phyloP scores from a whole-genome alignment of 1,140 invertebrate genomes.

The Brachionus rotundiformis region DNA sequence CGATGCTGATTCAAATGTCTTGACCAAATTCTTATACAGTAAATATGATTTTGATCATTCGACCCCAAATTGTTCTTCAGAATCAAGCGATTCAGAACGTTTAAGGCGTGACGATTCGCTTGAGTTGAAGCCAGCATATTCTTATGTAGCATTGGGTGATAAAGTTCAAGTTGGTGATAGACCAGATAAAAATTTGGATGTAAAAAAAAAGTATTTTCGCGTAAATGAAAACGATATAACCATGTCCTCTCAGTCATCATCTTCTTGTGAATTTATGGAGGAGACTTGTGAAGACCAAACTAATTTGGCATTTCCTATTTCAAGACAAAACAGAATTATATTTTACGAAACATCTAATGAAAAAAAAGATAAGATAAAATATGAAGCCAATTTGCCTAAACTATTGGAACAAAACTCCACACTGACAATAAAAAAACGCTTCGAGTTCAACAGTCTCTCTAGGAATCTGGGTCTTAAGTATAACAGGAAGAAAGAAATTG shows the following conservation, averaged over 20 bases:
- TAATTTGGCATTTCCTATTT: background rate
- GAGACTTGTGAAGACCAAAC: background rate
- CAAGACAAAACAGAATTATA: slow-evolving; percentile 34
- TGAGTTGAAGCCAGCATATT: background rate
- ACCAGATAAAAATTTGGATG: slow-evolving; percentile 17
- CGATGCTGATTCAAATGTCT: background rate
- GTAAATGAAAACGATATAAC: slow-evolving; percentile 11
- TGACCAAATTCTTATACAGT: slow-evolving; percentile 17
- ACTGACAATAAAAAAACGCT: background rate
- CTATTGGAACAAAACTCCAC: background rate
- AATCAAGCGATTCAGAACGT: background rate
- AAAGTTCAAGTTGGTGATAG: slow-evolving; percentile 29
- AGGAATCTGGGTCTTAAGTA: background rate
- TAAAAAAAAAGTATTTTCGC: slow-evolving; percentile 1
- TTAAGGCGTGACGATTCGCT: background rate
- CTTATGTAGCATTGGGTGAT: background rate
- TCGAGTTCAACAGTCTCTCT: background rate
- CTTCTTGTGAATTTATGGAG: background rate
- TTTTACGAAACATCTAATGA: background rate
- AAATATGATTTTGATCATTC: slow-evolving; percentile 36
- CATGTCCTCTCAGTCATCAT: background rate
- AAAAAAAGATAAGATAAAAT: background rate
- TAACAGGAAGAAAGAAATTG: background rate
- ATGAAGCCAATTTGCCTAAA: slow-evolving; percentile 17
- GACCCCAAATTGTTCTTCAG: background rate